A percentile compares a stretch with the other conserved stretches of the same genome.
phyloP scores from a whole-genome alignment of 35 echinoderm and acorn worm genomes.

The Patiria miniata region DNA sequence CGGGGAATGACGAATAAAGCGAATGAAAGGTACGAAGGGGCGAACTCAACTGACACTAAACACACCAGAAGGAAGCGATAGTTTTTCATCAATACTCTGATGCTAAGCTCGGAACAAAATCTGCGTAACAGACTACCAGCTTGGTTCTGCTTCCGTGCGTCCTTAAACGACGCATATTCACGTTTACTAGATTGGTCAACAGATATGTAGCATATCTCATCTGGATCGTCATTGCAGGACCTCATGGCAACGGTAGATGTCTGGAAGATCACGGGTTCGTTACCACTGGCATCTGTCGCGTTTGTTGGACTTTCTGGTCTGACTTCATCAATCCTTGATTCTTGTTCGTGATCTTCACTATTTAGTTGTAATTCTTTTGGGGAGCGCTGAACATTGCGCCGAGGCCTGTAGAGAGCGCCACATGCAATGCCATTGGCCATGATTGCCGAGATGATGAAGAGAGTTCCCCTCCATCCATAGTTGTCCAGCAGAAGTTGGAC shows the following conservation, averaged over 20 bases:
- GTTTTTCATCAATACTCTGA: no score
- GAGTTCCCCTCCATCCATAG: slow-evolving; percentile 59
- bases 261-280: background rate
- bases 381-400: background rate
- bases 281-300: background rate
- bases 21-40: no score
- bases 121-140: no score
- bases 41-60: no score
- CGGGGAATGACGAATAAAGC: no score
- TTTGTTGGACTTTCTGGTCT: background rate
- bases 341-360: no score
- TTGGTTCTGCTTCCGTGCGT: no score
- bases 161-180: no score
- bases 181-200: no score
- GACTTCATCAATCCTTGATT: background rate
- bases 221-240: background rate
- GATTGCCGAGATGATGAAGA: slow-evolving; percentile 36
- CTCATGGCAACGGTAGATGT: background rate
- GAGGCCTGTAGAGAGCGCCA: slow-evolving; percentile 48
- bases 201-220: no score
- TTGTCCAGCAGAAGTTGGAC: slow-evolving; percentile 27
- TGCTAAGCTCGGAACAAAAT: no score
- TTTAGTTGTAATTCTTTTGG: background rate
- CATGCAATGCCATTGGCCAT: slow-evolving; percentile 6
- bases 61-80: no score